Base-by-base conservation (phyloP, 1,140 invertebrate genomes). In the Monochamus saltuarius region DNA sequence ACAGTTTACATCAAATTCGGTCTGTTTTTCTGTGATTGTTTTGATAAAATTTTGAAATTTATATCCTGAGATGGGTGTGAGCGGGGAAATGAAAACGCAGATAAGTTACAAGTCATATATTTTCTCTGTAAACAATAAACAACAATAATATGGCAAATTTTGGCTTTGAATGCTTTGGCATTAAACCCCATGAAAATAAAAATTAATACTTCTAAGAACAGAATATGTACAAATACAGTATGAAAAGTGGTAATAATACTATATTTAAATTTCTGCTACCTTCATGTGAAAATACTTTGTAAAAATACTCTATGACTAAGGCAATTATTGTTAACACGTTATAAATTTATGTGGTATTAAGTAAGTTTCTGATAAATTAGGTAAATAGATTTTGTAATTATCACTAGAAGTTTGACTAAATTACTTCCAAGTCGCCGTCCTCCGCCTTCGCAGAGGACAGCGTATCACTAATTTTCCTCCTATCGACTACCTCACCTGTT, bases 151-250 rank as follows among this genome's bases (percentile, higher is more conserved):
- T 76, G 74, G 74, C 74, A 73, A 73, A 75, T 74, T 75, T 76
- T 76, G 74, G 74, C 74, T 73, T 76, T 74, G 74, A 75, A 76
- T 76, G 74, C 74, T 76, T 76, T 76, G 74, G 74, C 74, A 74
- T 75, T 73, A 71, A 70, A 70, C 60, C 68, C 66, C 65, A 68
- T 61, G 57, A 64, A 66, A 64, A 65, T 59, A 62, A 66, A 60
- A 64, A 62, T 62, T 69, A 69, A 66, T 69, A 64, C 61, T 69
- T 60, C 61, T 56, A 52, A 62, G 39, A 56, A 57, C 51, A 58
- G 60, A 64, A 45, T 64, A 59, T 60, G 43, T 64, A 61, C 62
- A 61, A 16, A 61, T 65, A 65, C 62, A 47, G 49, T 59, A 51
- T 39, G 39, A 59, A 59, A 51, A 61, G 38, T 57, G 56, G 58